These are phyloP conservation scores for Lytechinus variegatus DNA, from an alignment of 35 echinoderm and acorn worm species.

Conservation along the genomic window DNA sequence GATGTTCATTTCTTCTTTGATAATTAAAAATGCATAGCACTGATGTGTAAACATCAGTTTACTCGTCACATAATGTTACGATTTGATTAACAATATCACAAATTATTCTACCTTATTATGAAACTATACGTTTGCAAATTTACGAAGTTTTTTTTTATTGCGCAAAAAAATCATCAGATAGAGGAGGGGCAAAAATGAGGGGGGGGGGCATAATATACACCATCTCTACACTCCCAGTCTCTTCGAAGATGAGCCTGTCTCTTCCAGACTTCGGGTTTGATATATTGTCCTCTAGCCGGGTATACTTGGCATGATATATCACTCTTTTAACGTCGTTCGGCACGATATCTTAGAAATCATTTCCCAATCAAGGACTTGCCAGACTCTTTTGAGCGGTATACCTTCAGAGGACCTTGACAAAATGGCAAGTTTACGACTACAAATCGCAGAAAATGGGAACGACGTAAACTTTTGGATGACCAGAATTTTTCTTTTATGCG, in stretches of 20 bases:
- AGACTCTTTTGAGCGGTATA: not conserved
- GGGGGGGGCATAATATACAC: not conserved
- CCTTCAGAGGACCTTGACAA: constrained; percentile 1
- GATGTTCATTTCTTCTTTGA: no score
- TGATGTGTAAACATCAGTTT: not conserved
- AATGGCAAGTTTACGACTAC: constrained; percentile 44
- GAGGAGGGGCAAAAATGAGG: not conserved
- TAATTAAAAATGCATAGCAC: no score
- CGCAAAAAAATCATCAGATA: not conserved
- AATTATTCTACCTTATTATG: not conserved
- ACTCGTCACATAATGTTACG: not conserved
- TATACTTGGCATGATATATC: constrained; percentile 32
- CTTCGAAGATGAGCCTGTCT: not conserved
- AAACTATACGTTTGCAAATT: not conserved
- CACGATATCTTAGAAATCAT: constrained; percentile 9
- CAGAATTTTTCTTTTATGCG: not conserved
- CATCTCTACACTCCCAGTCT: not conserved
- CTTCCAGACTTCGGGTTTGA: not conserved
- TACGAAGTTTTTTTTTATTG: not conserved
- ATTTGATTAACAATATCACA: not conserved
- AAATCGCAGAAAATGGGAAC: constrained; percentile 40
- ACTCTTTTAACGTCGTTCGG: constrained; percentile 24
- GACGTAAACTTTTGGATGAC: not conserved
- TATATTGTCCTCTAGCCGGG: constrained; percentile 4
- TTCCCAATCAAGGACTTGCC: not conserved